Conservation (phyloP, 2,888 invertebrate species). For the Platypus cylindrus region DNA sequence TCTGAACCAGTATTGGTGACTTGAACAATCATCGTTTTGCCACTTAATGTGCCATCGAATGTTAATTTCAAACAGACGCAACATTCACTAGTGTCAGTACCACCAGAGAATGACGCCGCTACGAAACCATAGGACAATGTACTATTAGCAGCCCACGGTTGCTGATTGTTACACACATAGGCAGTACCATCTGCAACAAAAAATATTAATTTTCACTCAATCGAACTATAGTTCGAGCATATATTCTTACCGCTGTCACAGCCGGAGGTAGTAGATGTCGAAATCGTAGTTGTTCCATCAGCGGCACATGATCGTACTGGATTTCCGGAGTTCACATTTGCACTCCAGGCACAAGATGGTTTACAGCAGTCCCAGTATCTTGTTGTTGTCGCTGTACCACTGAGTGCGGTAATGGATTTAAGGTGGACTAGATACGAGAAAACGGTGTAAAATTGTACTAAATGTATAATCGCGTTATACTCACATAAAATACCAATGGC, state of each 20-base stretch:
- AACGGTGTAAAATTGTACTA: too few relatives aligned
- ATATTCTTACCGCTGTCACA: slow-evolving; percentile 5
- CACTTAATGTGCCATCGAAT: slow-evolving; percentile 8
- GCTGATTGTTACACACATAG: slow-evolving; percentile 18
- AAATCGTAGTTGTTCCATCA: slow-evolving; percentile 11
- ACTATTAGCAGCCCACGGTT: slow-evolving; percentile 16
- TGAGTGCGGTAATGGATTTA: too few relatives aligned
- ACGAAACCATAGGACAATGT: slow-evolving; percentile 18
- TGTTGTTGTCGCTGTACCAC: slow-evolving; percentile 16
- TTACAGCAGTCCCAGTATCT: slow-evolving; percentile 21
- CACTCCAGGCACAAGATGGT: slow-evolving; percentile 17
- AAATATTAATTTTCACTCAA: background rate
- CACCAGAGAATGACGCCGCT: slow-evolving; percentile 18
- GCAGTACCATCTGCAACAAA: slow-evolving; percentile 13
- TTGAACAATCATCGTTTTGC: slow-evolving; percentile 14
- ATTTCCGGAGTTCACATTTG: slow-evolving; percentile 8
- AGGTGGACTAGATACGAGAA: too few relatives aligned
- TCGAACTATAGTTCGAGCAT: background rate
- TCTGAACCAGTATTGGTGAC: slow-evolving; percentile 15
- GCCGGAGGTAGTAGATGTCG: slow-evolving; percentile 6
- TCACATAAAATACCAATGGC: too few relatives aligned
- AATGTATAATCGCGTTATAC: too few relatives aligned
- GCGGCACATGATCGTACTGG: slow-evolving; percentile 14
- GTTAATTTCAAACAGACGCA: slow-evolving; percentile 14
- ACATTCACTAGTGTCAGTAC: slow-evolving; percentile 14